Conservation (phyloP, 2,113 vertebrate genomes). For the Bagarius yarrelli region DNA sequence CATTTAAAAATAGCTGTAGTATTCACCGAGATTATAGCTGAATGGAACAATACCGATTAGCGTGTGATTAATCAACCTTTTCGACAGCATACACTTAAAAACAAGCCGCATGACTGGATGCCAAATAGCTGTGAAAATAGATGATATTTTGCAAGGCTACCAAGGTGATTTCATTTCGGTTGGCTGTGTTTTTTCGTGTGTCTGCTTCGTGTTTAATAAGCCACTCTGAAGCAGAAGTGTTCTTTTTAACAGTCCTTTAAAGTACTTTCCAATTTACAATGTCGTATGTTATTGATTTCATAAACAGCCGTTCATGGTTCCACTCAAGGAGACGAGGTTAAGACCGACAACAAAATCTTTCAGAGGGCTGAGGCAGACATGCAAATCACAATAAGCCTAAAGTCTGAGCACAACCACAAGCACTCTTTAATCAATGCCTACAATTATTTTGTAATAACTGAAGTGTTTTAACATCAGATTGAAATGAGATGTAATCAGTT, state of each 20-base stretch:
- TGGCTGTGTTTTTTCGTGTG: conserved; percentile 18
- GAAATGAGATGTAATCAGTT: conserved; percentile 21
- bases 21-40: neutral
- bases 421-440: conserved; percentile 10
- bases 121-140: neutral
- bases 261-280: conserved; percentile 40
- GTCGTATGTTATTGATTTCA: conserved; percentile 37
- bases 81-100: conserved; percentile 6
- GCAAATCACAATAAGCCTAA: conserved; percentile 8
- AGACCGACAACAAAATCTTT: conserved; percentile 30
- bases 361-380: conserved; percentile 17
- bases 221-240: conserved; percentile 22
- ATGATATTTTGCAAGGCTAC: conserved; percentile 26
- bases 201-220: conserved; percentile 41
- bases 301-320: conserved; percentile 31
- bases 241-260: conserved; percentile 34
- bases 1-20: conserved; percentile 11
- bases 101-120: neutral
- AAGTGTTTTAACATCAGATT: conserved; percentile 4
- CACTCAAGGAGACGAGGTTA: conserved; percentile 18
- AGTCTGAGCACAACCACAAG: conserved; percentile 11
- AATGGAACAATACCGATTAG: neutral
- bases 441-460: conserved; percentile 30
- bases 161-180: conserved; percentile 16
- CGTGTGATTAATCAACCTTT: neutral